Evolutionary conservation across 2,888 invertebrate species (phyloP).

Genomic region (Geophilus truncorum): DNA sequence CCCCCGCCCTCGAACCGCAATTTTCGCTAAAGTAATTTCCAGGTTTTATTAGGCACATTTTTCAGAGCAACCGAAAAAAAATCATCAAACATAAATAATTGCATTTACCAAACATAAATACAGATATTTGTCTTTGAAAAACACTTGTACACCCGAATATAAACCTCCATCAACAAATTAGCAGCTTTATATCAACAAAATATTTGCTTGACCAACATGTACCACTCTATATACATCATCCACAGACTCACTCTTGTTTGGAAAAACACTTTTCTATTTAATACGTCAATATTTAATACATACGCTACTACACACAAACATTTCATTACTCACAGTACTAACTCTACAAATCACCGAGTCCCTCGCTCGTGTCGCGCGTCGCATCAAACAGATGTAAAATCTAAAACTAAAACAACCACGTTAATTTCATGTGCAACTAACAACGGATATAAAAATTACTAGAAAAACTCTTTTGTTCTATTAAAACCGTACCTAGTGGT

Average conservation of each 20-base stretch:
- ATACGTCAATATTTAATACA: constrained; percentile 14
- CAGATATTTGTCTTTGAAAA: background rate
- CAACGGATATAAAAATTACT: background rate
- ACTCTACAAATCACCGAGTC: background rate
- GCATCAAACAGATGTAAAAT: background rate
- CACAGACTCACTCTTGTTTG: background rate
- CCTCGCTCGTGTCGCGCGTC: background rate
- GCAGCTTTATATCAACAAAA: constrained; percentile 2
- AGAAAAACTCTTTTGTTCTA: background rate
- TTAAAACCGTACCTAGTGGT: background rate
- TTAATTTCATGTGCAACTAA: background rate
- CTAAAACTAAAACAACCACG: background rate
- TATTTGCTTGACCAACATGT: constrained; percentile 16
- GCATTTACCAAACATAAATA: background rate
- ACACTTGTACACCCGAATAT: background rate
- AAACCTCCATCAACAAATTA: background rate
- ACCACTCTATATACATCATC: constrained; percentile 9
- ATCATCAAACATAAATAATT: background rate
- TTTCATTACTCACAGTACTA: constrained; percentile 3
- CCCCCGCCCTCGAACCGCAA: background rate
- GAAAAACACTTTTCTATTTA: constrained; percentile 11
- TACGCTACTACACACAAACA: background rate
- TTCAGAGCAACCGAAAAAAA: background rate
- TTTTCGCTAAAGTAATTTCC: background rate
- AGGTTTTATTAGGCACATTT: background rate